Percentiles rank a stretch among this genome's conserved stretches.
These are phyloP conservation scores for Cataglyphis albicans DNA, from an alignment of 2,888 invertebrate genomes.

Conservation along the genomic window DNA sequence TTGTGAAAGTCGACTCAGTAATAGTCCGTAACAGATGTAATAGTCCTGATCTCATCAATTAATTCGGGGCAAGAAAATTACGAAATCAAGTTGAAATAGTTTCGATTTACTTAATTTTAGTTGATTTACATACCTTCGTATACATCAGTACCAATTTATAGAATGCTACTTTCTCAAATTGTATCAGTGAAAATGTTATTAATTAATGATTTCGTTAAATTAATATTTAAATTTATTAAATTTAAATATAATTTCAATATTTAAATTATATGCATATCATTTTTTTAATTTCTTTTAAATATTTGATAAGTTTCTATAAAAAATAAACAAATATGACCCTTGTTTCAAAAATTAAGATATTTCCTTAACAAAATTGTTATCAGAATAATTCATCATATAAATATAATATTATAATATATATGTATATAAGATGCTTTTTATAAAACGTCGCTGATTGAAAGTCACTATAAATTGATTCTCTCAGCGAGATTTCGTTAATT, in stretches of 20 bases:
- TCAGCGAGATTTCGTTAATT: neutral
- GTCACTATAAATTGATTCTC: neutral
- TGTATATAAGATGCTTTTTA: neutral
- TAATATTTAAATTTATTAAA: neutral
- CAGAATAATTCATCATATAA: too few relatives aligned
- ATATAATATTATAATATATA: too few relatives aligned
- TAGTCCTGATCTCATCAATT: conserved; percentile 10
- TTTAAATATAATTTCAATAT: too few relatives aligned
- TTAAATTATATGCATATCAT: neutral
- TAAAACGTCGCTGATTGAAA: neutral
- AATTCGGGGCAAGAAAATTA: neutral
- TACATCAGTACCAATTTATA: neutral
- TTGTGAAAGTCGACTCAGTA: neutral
- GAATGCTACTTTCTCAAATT: neutral
- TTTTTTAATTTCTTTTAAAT: neutral
- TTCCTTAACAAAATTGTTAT: too few relatives aligned
- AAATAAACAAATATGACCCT: neutral
- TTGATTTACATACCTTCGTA: neutral
- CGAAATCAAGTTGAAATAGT: neutral
- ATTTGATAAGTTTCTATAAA: neutral
- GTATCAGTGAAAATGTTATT: neutral
- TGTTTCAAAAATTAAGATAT: too few relatives aligned
- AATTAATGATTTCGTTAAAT: neutral
- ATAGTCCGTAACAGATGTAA: conserved; percentile 3
- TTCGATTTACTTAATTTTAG: neutral